These are phyloP conservation scores for Lasioglossum lativentre DNA, from an alignment of 2,888 invertebrate species.

Conservation along the genomic window DNA sequence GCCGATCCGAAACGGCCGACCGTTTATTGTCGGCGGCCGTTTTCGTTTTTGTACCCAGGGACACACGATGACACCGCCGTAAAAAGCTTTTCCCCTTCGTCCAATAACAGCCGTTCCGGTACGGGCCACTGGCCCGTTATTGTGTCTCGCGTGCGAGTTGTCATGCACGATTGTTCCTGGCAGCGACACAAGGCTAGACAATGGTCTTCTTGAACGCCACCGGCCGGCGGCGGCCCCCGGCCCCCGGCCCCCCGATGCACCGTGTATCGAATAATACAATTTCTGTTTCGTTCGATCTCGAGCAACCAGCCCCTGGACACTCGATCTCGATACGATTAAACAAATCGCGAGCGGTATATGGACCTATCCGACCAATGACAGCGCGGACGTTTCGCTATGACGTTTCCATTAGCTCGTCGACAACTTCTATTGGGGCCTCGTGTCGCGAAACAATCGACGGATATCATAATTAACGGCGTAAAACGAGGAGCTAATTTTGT, in stretches of 20 bases:
- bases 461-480: not conserved
- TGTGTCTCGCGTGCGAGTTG: slow-evolving; percentile 51
- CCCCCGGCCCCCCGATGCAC: not conserved
- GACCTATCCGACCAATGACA: not conserved
- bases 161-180: slow-evolving; percentile 53
- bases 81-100: slow-evolving; percentile 54
- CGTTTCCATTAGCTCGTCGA: slow-evolving; percentile 35
- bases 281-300: not conserved
- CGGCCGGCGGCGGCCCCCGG: not conserved
- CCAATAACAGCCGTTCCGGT: slow-evolving; percentile 62
- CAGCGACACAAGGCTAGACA: slow-evolving; percentile 37
- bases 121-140: slow-evolving; percentile 50
- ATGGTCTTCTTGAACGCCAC: slow-evolving; percentile 3
- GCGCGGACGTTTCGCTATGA: not conserved
- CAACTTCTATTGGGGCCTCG: not conserved
- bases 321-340: not conserved
- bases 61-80: not conserved
- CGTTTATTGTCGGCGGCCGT: not conserved
- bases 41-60: not conserved
- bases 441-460: not conserved
- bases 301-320: not conserved
- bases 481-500: not conserved
- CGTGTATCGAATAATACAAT: not conserved
- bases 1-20: slow-evolving; percentile 1
- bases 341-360: not conserved